Conservation (phyloP, 2,888 invertebrate genomes). For the Parochlus steinenii region DNA sequence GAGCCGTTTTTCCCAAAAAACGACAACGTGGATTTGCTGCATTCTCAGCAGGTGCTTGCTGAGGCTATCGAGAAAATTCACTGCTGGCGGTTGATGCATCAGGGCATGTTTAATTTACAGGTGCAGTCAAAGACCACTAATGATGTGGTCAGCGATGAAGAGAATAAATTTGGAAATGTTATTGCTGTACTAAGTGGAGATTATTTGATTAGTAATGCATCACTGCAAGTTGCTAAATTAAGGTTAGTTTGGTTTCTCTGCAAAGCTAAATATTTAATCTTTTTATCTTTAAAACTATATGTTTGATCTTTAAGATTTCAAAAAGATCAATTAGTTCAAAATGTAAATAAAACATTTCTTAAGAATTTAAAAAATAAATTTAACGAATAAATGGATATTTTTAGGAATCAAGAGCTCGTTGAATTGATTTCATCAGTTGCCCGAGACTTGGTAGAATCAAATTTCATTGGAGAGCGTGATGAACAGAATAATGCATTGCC, state of each 20-base stretch:
- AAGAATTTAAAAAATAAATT: background rate
- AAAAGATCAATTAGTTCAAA: too few species aligned
- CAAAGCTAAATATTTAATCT: too few species aligned
- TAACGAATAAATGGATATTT: background rate
- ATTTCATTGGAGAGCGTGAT: slow-evolving; percentile 73
- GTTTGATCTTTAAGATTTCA: too few species aligned
- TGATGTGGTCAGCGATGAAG: slow-evolving; percentile 40
- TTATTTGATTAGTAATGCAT: slow-evolving; percentile 77
- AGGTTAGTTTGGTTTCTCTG: slow-evolving; percentile 14
- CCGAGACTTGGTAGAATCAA: slow-evolving; percentile 75
- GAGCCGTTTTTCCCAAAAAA: slow-evolving; percentile 59
- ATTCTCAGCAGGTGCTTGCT: slow-evolving; percentile 74
- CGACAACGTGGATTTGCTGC: slow-evolving; percentile 73
- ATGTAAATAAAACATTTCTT: background rate
- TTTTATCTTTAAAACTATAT: too few species aligned
- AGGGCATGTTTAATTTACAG: slow-evolving; percentile 69
- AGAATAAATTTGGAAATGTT: slow-evolving; percentile 91
- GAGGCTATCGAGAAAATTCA: slow-evolving; percentile 96
- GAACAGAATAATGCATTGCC: slow-evolving; percentile 73
- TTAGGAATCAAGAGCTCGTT: slow-evolving; percentile 61
- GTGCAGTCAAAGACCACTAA: slow-evolving; percentile 34
- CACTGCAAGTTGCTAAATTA: slow-evolving; percentile 68
- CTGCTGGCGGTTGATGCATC: slow-evolving; percentile 82
- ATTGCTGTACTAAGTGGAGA: slow-evolving; percentile 86
- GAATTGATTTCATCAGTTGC: slow-evolving; percentile 81